Evolutionary conservation across 2,113 vertebrate genomes (phyloP).

Genomic region (Rhinolophus sinicus): DNA sequence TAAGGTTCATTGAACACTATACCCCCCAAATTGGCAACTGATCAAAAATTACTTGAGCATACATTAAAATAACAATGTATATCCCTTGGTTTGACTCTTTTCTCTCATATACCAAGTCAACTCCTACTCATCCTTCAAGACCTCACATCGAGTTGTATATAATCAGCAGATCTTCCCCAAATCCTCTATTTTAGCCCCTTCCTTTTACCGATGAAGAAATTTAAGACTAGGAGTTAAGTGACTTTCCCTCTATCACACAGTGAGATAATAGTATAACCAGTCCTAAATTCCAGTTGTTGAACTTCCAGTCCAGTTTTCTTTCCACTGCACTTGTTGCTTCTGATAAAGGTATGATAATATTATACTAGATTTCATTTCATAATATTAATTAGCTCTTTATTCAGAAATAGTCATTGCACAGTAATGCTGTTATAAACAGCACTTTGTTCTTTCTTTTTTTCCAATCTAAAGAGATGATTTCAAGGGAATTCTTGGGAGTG

Average conservation of each 20-base stretch:
- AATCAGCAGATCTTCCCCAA: neutral
- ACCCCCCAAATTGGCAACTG: neutral
- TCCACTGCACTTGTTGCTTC: neutral
- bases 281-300: neutral
- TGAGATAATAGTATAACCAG: neutral
- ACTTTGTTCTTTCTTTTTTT: neutral
- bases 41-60: neutral
- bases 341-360: neutral
- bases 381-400: neutral
- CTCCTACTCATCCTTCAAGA: neutral
- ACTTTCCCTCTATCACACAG: neutral
- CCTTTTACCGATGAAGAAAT: neutral
- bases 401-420: neutral
- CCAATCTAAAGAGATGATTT: neutral
- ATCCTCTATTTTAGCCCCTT: neutral
- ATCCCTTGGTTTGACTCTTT: neutral
- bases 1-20: neutral
- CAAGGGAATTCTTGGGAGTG: neutral
- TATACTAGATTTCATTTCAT: neutral
- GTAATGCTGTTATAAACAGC: neutral
- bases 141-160: neutral
- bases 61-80: neutral
- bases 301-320: neutral
- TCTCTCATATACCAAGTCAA: neutral
- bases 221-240: neutral